A percentile compares a stretch with the other conserved stretches of the same genome.
phyloP scores from a whole-genome alignment of 2,888 invertebrate species.

The Chymomyza amoena region DNA sequence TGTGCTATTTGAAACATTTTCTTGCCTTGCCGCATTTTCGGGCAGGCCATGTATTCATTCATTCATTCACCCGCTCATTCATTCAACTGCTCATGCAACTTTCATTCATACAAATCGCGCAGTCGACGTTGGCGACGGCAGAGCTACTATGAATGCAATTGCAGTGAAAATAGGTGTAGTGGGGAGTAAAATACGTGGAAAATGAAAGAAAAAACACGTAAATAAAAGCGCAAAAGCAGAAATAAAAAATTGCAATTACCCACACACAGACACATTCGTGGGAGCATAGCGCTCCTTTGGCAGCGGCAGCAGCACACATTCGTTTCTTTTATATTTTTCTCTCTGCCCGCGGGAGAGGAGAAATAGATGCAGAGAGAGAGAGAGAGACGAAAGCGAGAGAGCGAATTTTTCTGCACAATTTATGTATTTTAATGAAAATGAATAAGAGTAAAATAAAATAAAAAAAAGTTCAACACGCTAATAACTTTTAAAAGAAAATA shows the following conservation, averaged over 20 bases:
- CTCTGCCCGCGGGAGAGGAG: background rate
- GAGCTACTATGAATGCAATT: slow-evolving; percentile 47
- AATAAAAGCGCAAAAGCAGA: slow-evolving; percentile 68
- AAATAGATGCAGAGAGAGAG: background rate
- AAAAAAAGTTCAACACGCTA: slow-evolving; percentile 59
- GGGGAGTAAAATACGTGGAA: slow-evolving; percentile 25
- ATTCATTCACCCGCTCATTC: slow-evolving; percentile 51
- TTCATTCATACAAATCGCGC: slow-evolving; percentile 62
- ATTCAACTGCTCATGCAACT: slow-evolving; percentile 65
- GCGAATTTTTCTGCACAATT: slow-evolving; percentile 70
- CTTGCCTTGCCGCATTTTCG: slow-evolving; percentile 28
- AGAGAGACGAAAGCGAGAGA: background rate
- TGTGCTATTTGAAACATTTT: slow-evolving; percentile 65
- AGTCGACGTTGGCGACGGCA: slow-evolving; percentile 16
- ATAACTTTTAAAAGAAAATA: slow-evolving; percentile 69
- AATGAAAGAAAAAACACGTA: slow-evolving; percentile 55
- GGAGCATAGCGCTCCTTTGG: slow-evolving; percentile 50
- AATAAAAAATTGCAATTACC: slow-evolving; percentile 53
- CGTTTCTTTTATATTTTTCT: background rate
- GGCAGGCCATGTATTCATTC: slow-evolving; percentile 40
- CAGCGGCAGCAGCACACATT: slow-evolving; percentile 4
- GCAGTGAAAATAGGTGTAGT: slow-evolving; percentile 32
- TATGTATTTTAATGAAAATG: slow-evolving; percentile 73
- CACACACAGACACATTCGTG: slow-evolving; percentile 13
- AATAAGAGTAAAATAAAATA: slow-evolving; percentile 30